phyloP scores from a whole-genome alignment of 2,113 vertebrate species.

The Bombycilla garrulus region DNA sequence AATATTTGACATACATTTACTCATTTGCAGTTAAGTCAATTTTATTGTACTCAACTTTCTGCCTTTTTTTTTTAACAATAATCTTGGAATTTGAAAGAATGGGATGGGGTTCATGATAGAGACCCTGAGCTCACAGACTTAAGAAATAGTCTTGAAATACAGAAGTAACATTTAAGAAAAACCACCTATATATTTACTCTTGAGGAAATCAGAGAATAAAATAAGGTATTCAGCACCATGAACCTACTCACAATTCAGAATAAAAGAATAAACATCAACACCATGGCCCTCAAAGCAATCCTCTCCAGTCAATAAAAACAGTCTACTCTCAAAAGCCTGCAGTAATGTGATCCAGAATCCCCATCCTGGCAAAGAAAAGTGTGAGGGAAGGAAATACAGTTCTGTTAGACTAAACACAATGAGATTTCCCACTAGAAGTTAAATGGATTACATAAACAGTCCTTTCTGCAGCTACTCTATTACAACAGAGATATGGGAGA shows the following conservation, averaged over 20 bases:
- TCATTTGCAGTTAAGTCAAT: background rate
- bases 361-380: background rate
- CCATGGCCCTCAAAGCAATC: background rate
- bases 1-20: background rate
- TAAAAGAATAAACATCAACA: background rate
- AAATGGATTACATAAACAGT: background rate
- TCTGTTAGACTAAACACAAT: background rate
- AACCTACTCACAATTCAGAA: background rate
- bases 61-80: background rate
- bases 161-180: background rate
- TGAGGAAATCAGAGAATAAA: background rate
- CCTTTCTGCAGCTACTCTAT: background rate
- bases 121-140: background rate
- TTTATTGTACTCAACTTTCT: background rate
- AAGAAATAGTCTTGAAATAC: background rate
- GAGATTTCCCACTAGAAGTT: background rate
- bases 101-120: background rate
- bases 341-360: background rate
- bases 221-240: background rate
- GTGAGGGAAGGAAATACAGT: fast-evolving
- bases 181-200: background rate
- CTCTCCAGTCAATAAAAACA: background rate
- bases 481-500: background rate
- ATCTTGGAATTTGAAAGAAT: background rate
- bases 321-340: background rate